Evolutionary conservation across 1,140 invertebrate genomes (phyloP).

Genomic region (Galleria mellonella): DNA sequence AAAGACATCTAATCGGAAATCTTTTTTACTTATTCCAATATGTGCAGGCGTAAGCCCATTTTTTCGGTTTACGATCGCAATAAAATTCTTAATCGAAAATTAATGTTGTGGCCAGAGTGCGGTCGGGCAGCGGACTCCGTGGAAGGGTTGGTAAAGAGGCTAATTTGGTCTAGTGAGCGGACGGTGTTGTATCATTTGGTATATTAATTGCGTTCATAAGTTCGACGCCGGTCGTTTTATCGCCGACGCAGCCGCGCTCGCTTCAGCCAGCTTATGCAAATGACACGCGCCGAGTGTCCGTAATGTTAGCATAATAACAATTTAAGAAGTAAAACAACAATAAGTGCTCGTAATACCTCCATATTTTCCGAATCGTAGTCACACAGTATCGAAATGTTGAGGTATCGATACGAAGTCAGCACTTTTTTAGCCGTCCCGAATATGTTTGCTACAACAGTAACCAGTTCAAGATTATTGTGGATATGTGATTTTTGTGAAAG

Average conservation of each 20-base stretch:
- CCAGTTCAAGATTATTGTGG: no score
- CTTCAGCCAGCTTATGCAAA: conserved; percentile 50
- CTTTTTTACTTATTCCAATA: conserved; percentile 61
- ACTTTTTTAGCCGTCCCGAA: no score
- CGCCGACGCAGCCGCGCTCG: conserved; percentile 37
- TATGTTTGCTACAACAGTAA: no score
- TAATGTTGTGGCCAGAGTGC: conserved; percentile 26
- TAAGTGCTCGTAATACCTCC: conserved; percentile 36
- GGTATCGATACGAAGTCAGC: no score
- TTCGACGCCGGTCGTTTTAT: conserved; percentile 48
- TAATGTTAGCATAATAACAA: conserved; percentile 62
- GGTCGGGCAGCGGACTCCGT: conserved; percentile 4
- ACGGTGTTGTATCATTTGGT: conserved; percentile 49
- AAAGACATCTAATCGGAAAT: conserved; percentile 57
- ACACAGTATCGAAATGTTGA: no score
- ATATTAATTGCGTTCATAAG: conserved; percentile 63
- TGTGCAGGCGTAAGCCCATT: conserved; percentile 40
- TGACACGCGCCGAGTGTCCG: conserved; percentile 45
- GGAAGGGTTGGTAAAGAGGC: conserved; percentile 33
- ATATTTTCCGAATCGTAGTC: neutral
- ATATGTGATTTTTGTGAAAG: no score
- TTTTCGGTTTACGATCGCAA: conserved; percentile 36
- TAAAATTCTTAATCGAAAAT: conserved; percentile 60
- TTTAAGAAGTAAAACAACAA: conserved; percentile 68
- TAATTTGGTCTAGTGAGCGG: conserved; percentile 32